A percentile compares a stretch with the other conserved stretches of the same genome.
These are phyloP conservation scores for Xiphophorus maculatus DNA, from an alignment of 2,113 vertebrate genomes.

Conservation along the genomic window DNA sequence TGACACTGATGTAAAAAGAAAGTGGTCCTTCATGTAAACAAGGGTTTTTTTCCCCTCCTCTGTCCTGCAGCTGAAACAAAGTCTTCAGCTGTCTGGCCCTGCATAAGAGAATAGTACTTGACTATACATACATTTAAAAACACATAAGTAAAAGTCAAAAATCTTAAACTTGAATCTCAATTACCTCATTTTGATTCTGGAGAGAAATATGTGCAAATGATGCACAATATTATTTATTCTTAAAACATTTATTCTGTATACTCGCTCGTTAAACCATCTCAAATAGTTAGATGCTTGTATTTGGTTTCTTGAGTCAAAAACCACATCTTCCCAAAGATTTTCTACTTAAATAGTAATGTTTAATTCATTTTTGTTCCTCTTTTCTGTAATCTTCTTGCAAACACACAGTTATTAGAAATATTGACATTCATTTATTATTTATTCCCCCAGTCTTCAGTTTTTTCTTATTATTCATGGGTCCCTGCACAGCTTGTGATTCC, in stretches of 20 bases:
- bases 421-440: background rate
- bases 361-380: background rate
- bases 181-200: background rate
- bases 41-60: conserved; percentile 5
- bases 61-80: background rate
- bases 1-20: conserved; percentile 42
- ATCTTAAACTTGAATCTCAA: background rate
- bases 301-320: background rate
- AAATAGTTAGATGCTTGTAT: background rate
- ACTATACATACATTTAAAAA: background rate
- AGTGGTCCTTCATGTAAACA: conserved; percentile 38
- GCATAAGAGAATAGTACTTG: background rate
- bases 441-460: background rate
- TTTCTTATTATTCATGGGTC: background rate
- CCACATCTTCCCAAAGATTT: background rate
- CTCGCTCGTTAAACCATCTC: background rate
- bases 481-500: background rate
- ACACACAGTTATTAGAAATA: background rate
- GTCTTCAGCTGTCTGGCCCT: background rate
- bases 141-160: background rate
- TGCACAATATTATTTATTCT: background rate
- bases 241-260: background rate
- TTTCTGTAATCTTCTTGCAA: background rate
- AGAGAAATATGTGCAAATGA: background rate
- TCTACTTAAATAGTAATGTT: background rate